Percentiles rank a stretch among this genome's conserved stretches.
phyloP scores from a whole-genome alignment of 2,888 invertebrate species.

The Psylliodes chrysocephalus region DNA sequence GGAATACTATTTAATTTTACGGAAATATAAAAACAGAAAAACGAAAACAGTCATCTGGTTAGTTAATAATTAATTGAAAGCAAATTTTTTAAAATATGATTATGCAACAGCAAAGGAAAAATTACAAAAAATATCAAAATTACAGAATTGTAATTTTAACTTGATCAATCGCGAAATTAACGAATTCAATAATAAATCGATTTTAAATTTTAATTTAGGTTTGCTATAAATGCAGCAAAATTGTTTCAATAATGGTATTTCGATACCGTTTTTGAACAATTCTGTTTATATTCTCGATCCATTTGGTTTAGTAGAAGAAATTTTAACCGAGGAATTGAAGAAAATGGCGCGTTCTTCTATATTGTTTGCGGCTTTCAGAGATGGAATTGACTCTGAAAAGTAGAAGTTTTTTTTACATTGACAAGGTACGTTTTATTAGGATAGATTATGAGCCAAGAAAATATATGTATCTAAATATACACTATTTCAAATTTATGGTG shows the following conservation, averaged over 20 bases:
- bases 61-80: no score
- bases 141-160: no score
- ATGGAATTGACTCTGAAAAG: constrained; percentile 2
- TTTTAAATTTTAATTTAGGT: constrained; percentile 11
- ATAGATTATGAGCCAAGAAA: constrained; percentile 7
- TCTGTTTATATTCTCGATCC: constrained; percentile 2
- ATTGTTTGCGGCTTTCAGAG: constrained; percentile 5
- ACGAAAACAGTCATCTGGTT: no score
- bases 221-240: neutral
- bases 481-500: constrained; percentile 3
- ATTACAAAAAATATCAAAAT: no score
- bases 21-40: no score
- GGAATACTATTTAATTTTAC: no score
- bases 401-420: constrained; percentile 5
- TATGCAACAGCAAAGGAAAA: no score
- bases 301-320: neutral
- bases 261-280: neutral
- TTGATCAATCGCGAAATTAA: no score
- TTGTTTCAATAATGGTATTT: neutral
- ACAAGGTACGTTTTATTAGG: constrained; percentile 15
- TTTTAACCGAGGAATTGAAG: neutral
- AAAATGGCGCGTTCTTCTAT: neutral
- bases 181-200: no score
- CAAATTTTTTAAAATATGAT: no score
- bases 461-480: neutral